Base-by-base conservation (phyloP, 2,113 vertebrate species). In the Dicrurus megarhynchus region DNA sequence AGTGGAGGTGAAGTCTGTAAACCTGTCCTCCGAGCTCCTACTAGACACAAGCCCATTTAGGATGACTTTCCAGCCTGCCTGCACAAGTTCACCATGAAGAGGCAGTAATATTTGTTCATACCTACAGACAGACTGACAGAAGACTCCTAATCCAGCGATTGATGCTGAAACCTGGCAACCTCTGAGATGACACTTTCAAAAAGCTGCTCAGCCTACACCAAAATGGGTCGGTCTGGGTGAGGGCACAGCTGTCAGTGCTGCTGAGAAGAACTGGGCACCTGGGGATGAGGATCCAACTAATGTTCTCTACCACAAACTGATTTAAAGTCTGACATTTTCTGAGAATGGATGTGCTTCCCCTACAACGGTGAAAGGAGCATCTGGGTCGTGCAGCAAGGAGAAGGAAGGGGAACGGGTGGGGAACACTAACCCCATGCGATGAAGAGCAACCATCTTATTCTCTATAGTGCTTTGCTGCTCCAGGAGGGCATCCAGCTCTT, bases 391-490 rank as follows among this genome's bases (percentile, higher is more conserved):
- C 30, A 60, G 55, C 23, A 41, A n/a, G 7, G 28, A 42, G 32
- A 39, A 71, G 18, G 41, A 59, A 44, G 19, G 10, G 10, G 9
- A 47, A 16, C 21, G 3, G 1, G 20, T 9, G 14, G 24, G 17
- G 49, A 73, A 19, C 80, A 97, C 98, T 98, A 26, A 99, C 99
- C 99, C 99, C 98, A 99, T 99, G 79, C 99, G 98, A 79, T 99
- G 99, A 33, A 99, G 97, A 10, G 98, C 97, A 55, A 98, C 95
- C 99, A 99, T 99, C 97, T 99, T 99, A 84, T 97, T 99, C 95
- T 99, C 99, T 80, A 99, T 98, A 35, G 96, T 95, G 65, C 97
- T 98, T 76, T 99, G 99, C 84, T 99, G 99, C 16, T 98, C 98
- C 93, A 99, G 95, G 71, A 99, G 98, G 50, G 97, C 95, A 81